phyloP scores from a whole-genome alignment of 2,888 invertebrate genomes.

The Sclerodermus sp. region DNA sequence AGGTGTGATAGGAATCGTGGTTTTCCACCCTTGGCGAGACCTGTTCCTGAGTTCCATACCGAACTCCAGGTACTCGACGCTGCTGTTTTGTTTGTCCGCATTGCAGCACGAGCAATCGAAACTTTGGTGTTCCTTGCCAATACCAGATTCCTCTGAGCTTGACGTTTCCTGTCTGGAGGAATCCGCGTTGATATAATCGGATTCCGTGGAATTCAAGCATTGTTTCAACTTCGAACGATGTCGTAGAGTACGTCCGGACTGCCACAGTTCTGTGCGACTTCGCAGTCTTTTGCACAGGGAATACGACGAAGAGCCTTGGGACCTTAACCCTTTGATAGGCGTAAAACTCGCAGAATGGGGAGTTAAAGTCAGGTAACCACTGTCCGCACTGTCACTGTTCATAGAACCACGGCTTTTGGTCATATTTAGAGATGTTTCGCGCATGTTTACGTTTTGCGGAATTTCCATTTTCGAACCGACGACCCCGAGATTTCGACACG shows the following conservation, averaged over 20 bases:
- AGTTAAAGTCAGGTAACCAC: constrained; percentile 41
- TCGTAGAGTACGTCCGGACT: constrained; percentile 26
- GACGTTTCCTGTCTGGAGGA: constrained; percentile 13
- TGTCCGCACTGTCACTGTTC: constrained; percentile 33
- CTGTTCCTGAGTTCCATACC: constrained; percentile 7
- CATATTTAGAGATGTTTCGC: constrained; percentile 30
- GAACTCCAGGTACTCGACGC: constrained; percentile 4
- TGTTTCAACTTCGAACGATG: constrained; percentile 29
- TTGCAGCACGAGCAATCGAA: background rate
- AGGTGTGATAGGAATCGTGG: constrained; percentile 35
- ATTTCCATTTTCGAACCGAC: constrained; percentile 25
- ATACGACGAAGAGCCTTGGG: constrained; percentile 6
- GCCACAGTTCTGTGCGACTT: constrained; percentile 27
- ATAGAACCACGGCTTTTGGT: constrained; percentile 18
- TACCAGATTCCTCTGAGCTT: constrained; percentile 4
- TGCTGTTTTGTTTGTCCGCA: background rate
- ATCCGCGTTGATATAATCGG: constrained; percentile 25
- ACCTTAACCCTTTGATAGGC: constrained; percentile 23
- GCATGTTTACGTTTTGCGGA: constrained; percentile 18
- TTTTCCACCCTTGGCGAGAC: constrained; percentile 15
- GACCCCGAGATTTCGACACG: too few species aligned
- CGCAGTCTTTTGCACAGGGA: constrained; percentile 12
- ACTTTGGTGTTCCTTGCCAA: constrained; percentile 1
- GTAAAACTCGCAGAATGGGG: constrained; percentile 33
- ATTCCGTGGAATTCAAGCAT: constrained; percentile 24